Percentiles rank a stretch among this genome's conserved stretches.
These are phyloP conservation scores for Luehdorfia chinensis DNA, from an alignment of 1,140 invertebrate genomes.

Conservation along the genomic window DNA sequence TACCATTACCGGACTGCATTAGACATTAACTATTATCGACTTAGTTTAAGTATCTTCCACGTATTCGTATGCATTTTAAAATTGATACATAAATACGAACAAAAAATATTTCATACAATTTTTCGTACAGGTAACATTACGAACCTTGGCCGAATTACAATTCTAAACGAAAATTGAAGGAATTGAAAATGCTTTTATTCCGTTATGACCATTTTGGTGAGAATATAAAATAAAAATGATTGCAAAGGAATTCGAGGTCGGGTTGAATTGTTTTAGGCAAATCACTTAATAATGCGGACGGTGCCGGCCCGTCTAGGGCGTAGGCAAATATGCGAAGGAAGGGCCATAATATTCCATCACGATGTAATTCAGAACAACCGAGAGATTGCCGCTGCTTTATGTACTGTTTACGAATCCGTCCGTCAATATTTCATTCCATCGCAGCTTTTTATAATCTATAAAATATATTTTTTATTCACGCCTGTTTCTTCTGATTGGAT, in stretches of 20 bases:
- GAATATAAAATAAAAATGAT: conserved; percentile 33
- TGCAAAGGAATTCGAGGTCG: conserved; percentile 36
- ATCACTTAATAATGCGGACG: conserved; percentile 54
- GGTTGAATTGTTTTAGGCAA: conserved; percentile 50
- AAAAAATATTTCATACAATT: too few relatives aligned
- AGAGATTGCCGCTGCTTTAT: conserved; percentile 62
- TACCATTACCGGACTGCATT: too few relatives aligned
- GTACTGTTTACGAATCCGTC: conserved; percentile 59
- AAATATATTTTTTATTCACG: too few relatives aligned
- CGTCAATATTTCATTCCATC: conserved; percentile 61
- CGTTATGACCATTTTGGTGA: neutral
- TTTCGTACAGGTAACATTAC: too few relatives aligned
- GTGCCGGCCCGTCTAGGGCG: conserved; percentile 21
- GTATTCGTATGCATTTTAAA: too few relatives aligned
- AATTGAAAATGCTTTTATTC: too few relatives aligned
- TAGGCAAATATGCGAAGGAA: conserved; percentile 45
- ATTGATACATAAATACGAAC: too few relatives aligned
- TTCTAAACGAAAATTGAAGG: too few relatives aligned
- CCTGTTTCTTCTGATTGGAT: too few relatives aligned
- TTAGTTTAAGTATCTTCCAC: too few relatives aligned
- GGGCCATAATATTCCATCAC: conserved; percentile 52
- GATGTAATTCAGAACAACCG: conserved; percentile 65
- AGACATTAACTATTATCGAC: too few relatives aligned
- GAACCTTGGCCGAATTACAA: too few relatives aligned
- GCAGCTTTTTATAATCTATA: conserved; percentile 32